phyloP scores from a whole-genome alignment of 2,113 vertebrate species.

The Octodon degus region DNA sequence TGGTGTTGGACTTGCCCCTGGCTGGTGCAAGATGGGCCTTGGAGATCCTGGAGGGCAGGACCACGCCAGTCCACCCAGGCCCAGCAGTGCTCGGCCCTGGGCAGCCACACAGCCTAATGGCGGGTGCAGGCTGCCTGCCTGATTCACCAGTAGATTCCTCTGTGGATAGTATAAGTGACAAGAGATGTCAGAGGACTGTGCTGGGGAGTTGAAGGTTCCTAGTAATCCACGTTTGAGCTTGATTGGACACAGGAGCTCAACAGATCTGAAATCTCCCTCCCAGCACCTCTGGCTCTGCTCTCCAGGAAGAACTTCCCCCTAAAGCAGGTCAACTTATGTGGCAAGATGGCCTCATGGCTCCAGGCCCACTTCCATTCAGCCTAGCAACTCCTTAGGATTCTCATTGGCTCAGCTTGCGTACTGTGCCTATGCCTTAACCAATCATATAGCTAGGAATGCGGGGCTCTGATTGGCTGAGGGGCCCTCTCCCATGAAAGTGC shows the following conservation, averaged over 20 bases:
- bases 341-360: slow-evolving; percentile 62
- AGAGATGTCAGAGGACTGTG: not conserved
- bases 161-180: not conserved
- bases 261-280: slow-evolving; percentile 3
- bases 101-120: not conserved
- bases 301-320: slow-evolving; percentile 44
- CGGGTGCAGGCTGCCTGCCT: not conserved
- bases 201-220: not conserved
- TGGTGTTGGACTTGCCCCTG: not conserved
- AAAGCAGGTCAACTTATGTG: slow-evolving; percentile 55
- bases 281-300: slow-evolving; percentile 1
- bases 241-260: slow-evolving; percentile 32
- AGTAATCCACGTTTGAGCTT: slow-evolving; percentile 16
- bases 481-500: slow-evolving; percentile 1
- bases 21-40: not conserved
- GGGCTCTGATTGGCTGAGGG: slow-evolving; percentile 59
- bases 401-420: slow-evolving; percentile 39
- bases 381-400: slow-evolving; percentile 65
- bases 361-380: slow-evolving; percentile 54
- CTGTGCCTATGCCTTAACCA: slow-evolving; percentile 44
- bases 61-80: too few relatives aligned
- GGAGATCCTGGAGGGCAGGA: not conserved
- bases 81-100: not conserved
- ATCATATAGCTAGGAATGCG: slow-evolving; percentile 45
- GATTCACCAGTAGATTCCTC: not conserved